Percentiles rank a stretch among this genome's conserved stretches.
Conservation (phyloP, 2,888 invertebrate genomes). For the Scaptomyza parva region DNA sequence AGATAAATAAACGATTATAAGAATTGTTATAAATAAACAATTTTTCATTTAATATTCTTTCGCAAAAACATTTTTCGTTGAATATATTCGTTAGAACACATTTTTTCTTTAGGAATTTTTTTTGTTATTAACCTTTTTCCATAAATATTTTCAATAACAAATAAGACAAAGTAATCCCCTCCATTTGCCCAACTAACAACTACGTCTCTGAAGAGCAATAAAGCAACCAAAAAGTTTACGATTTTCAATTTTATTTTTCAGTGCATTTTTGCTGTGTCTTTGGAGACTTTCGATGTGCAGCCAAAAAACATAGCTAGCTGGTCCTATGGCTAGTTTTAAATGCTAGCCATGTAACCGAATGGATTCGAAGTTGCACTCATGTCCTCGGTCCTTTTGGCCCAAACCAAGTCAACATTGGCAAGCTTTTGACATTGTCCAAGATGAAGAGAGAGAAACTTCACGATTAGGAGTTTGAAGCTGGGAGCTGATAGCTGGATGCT, state of each 20-base stretch:
- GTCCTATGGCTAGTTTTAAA: conserved; percentile 60
- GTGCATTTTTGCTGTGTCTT: conserved; percentile 32
- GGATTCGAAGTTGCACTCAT: conserved; percentile 16
- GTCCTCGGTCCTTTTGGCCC: conserved; percentile 19
- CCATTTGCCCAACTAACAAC: not conserved
- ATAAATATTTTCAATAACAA: too few relatives aligned
- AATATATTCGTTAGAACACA: too few relatives aligned
- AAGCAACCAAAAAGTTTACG: conserved; percentile 11
- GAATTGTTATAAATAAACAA: too few relatives aligned
- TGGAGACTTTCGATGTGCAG: conserved; percentile 66
- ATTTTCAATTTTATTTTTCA: conserved; percentile 49
- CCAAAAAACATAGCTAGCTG: conserved; percentile 34
- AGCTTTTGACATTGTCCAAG: conserved; percentile 9
- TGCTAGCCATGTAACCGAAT: conserved; percentile 56
- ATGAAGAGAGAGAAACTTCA: not conserved
- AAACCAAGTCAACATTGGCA: conserved; percentile 13
- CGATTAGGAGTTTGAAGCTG: conserved; percentile 9
- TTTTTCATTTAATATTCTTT: too few relatives aligned
- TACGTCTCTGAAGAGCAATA: conserved; percentile 17
- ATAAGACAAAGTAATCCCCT: too few relatives aligned
- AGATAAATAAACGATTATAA: too few relatives aligned
- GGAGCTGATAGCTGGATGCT: conserved; percentile 26
- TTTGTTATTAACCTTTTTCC: too few relatives aligned
- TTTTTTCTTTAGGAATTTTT: too few relatives aligned
- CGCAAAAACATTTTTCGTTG: too few relatives aligned